Evolutionary conservation across 2,797 vertebrate species (phyloP).

Genomic region (Parambassis ranga): DNA sequence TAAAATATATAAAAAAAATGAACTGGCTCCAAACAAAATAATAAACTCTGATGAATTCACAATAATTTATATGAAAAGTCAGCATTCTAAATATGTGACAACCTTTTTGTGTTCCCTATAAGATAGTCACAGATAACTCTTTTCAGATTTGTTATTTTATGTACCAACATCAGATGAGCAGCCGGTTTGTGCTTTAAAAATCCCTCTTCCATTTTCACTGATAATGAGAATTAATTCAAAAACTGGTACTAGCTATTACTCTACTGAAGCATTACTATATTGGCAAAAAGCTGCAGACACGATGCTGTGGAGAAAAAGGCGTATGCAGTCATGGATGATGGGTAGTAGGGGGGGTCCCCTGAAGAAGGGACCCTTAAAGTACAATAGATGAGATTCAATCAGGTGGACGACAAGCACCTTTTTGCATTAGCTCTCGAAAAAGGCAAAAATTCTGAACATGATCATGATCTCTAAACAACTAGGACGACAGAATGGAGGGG

Average conservation of each 20-base stretch:
- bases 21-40: conserved; percentile 92
- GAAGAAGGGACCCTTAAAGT: conserved; percentile 86
- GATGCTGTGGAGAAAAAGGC: conserved; percentile 92
- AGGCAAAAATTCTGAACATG: conserved; percentile 93
- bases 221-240: conserved; percentile 93
- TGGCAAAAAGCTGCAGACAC: conserved; percentile 98
- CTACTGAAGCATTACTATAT: conserved; percentile 99
- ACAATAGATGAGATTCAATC: conserved; percentile 86
- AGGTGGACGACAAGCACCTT: conserved; percentile 91
- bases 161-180: conserved; percentile 96
- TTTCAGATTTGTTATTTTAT: conserved; percentile 89
- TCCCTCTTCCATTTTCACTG: conserved; percentile 93
- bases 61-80: conserved; percentile 98
- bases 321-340: conserved; percentile 89
- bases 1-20: too few species aligned
- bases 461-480: conserved; percentile 92
- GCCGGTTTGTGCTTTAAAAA: conserved; percentile 98
- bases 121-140: conserved; percentile 95
- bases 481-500: conserved; percentile 87
- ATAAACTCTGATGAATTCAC: conserved; percentile 99
- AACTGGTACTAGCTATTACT: conserved; percentile 97
- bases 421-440: conserved; percentile 91
- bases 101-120: conserved; percentile 90
- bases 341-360: conserved; percentile 81
- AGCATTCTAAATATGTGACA: conserved; percentile 97